Evolutionary conservation across 2,888 invertebrate genomes (phyloP).

Genomic region (Coelopa pilipes): DNA sequence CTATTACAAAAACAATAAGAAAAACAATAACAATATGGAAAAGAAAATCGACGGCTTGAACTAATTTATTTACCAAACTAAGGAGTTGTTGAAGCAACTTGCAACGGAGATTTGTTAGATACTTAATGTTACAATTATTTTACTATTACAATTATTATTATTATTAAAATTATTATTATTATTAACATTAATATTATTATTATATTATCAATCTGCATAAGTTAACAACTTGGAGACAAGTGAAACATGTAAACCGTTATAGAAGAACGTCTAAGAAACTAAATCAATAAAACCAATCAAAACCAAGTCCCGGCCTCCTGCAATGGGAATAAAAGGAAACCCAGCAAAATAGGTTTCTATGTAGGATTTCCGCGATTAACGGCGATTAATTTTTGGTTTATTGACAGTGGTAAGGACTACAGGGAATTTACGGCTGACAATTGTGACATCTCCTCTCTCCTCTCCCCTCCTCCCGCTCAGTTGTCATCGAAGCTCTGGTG

Average conservation of each 20-base stretch:
- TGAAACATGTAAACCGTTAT: background rate
- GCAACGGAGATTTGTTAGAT: conserved; percentile 42
- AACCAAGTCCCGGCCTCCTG: background rate
- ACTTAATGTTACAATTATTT: conserved; percentile 41
- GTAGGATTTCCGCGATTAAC: no score
- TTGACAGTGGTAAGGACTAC: no score
- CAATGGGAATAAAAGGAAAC: no score
- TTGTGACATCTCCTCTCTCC: no score
- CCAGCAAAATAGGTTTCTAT: no score
- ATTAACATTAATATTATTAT: conserved; percentile 41
- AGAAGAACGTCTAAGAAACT: background rate
- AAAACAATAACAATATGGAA: background rate
- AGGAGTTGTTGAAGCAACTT: conserved; percentile 28
- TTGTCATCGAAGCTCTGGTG: background rate
- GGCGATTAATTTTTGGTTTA: no score
- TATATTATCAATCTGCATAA: no score
- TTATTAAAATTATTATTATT: no score
- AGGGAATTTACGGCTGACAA: no score
- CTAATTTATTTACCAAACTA: conserved; percentile 16
- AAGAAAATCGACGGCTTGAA: background rate
- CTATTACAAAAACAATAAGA: conserved; percentile 18
- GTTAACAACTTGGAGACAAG: no score
- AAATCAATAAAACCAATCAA: background rate
- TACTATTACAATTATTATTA: no score
- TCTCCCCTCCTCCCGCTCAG: background rate